Evolutionary conservation across 2,888 invertebrate species (phyloP), one percentile per base, ranked within the genome.

Genomic region (Perdita meconis): DNA sequence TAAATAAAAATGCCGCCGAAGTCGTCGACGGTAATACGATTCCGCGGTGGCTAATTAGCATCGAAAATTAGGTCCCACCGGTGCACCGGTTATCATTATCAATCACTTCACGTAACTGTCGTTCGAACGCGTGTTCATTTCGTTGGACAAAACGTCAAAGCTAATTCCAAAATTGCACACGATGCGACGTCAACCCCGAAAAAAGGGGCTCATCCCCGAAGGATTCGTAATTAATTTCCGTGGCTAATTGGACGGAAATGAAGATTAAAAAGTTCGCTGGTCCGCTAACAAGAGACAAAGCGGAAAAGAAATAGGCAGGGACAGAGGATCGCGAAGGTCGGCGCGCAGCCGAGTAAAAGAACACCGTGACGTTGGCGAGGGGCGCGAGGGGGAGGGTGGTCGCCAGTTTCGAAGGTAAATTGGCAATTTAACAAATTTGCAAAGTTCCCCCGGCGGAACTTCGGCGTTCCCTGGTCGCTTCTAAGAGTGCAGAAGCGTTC

Each of bases 361-460:
- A 71, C 57, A 47, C 19, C 65, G 55, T 61, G 72, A 67, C 64
- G n/a, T n/a, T n/a, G n/a, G n/a, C n/a, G 61, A 70, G 64, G 74
- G 80, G 66, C 70, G 73, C 71, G 75, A 71, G 30, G 6, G 30
- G 81, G 84, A 85, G 83, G 86, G 81, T 77, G 81, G 82, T 36
- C 84, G 86, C 87, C 87, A 89, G 90, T 90, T 90, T 88, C 86
- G 87, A 90, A 90, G 90, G 90, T 91, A 91, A 91, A 91, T 91
- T 91, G 90, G 88, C 89, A 91, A 91, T 91, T 91, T 90, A 91
- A 91, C 90, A 91, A 91, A 91, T 91, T 91, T 90, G 84, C 89
- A 88, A 91, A 91, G 87, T 90, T 90, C 82, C 82, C 75, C 76
- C 76, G 82, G 40, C 78, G 83, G 89, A 91, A 90, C 89, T 90